These are phyloP conservation scores for Ceratitis capitata DNA, from an alignment of 1,140 invertebrate genomes.

Conservation along the genomic window DNA sequence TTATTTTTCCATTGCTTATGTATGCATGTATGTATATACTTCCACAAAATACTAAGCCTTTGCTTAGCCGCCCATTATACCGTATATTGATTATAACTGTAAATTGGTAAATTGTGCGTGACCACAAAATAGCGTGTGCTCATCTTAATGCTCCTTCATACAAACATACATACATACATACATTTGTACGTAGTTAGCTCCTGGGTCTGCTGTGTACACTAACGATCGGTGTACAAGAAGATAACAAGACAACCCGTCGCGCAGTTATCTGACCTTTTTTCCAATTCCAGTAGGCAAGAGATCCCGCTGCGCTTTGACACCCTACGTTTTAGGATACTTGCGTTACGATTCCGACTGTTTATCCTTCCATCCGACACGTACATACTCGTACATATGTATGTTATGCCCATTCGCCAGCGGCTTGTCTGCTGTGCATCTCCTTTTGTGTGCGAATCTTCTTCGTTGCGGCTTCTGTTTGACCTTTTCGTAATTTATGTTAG, in stretches of 20 bases:
- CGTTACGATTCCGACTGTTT: background rate
- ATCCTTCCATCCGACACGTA: background rate
- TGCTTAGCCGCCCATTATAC: background rate
- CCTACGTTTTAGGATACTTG: background rate
- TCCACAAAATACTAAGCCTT: background rate
- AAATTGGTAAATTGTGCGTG: slow-evolving; percentile 33
- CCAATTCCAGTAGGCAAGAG: background rate
- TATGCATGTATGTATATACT: no score
- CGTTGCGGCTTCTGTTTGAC: background rate
- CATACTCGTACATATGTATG: background rate
- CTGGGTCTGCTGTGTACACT: background rate
- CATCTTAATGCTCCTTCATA: slow-evolving; percentile 1
- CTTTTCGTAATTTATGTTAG: slow-evolving; percentile 8
- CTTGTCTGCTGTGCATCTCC: background rate
- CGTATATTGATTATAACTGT: slow-evolving; percentile 19
- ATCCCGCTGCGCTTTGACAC: background rate
- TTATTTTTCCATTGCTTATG: background rate
- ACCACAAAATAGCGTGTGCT: slow-evolving; percentile 19
- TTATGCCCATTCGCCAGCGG: background rate
- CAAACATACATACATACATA: no score
- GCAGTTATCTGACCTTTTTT: background rate
- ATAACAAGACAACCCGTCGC: background rate
- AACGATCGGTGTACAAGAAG: background rate
- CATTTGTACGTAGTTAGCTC: no score
- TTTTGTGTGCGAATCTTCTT: background rate